Percentiles rank a stretch among this genome's conserved stretches.
These are phyloP conservation scores for Polyergus mexicanus DNA, from an alignment of 1,140 invertebrate genomes.

Conservation along the genomic window DNA sequence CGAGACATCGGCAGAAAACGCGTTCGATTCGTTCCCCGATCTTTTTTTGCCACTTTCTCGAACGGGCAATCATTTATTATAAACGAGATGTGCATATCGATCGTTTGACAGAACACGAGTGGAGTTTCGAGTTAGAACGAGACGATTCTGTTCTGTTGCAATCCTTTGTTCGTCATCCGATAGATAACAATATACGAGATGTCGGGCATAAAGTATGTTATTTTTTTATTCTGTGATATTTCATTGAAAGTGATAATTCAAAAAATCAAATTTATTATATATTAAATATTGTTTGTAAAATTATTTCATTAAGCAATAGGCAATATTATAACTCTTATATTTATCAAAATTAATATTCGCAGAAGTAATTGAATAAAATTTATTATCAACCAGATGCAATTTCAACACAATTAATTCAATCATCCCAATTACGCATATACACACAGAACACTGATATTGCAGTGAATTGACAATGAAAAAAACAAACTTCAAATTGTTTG, in stretches of 20 bases:
- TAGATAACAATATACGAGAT: not conserved
- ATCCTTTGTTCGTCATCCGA: not conserved
- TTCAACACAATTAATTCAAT: not conserved
- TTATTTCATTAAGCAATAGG: not conserved
- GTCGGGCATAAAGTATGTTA: not conserved
- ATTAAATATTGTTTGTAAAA: not conserved
- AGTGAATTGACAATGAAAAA: not conserved
- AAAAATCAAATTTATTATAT: not conserved
- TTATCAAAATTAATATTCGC: not conserved
- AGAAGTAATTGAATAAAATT: not conserved
- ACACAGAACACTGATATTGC: too few species aligned
- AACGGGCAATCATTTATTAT: conserved; percentile 25
- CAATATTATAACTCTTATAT: not conserved
- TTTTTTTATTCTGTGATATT: not conserved
- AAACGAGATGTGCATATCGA: not conserved
- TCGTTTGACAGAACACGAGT: conserved; percentile 16
- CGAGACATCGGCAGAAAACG: conserved; percentile 27
- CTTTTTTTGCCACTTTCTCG: conserved; percentile 40
- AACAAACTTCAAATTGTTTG: not conserved
- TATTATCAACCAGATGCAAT: not conserved
- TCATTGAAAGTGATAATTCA: not conserved
- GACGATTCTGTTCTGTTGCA: not conserved
- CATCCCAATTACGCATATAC: not conserved
- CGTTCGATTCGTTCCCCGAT: conserved; percentile 4
- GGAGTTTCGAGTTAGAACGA: conserved; percentile 2